Conservation (phyloP, 2,113 vertebrate species). For the Hystrix brachyura region DNA sequence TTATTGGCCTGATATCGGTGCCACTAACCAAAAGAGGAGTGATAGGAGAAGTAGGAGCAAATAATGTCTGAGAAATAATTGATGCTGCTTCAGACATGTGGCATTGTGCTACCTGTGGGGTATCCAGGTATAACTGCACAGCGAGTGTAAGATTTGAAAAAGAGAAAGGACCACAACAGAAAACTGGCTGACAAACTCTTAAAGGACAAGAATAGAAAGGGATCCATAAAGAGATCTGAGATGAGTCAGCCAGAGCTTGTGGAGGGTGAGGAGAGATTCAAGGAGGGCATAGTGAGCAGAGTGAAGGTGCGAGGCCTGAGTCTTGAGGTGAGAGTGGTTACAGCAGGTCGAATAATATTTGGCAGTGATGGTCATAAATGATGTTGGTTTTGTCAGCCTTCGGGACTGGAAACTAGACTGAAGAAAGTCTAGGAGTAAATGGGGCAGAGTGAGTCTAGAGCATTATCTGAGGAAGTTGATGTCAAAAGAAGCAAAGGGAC, state of each 20-base stretch:
- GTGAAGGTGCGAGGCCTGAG: neutral
- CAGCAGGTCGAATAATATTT: neutral
- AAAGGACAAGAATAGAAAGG: neutral
- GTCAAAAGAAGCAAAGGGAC: neutral
- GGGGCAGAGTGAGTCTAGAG: neutral
- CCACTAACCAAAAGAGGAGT: neutral
- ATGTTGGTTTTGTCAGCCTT: neutral
- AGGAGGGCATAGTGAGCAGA: neutral
- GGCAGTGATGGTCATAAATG: neutral
- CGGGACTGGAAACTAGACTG: neutral
- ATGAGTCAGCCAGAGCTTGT: neutral
- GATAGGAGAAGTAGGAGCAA: neutral
- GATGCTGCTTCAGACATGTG: neutral
- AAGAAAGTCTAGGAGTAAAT: constrained; percentile 2
- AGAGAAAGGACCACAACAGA: neutral
- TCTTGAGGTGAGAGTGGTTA: neutral
- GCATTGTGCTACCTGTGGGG: neutral
- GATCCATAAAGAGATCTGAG: neutral
- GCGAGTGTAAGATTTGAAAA: neutral
- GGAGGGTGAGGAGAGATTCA: neutral
- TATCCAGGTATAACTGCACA: neutral
- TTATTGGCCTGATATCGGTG: neutral
- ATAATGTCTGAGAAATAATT: neutral
- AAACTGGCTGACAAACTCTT: neutral
- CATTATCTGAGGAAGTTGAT: neutral